Base-by-base conservation (phyloP, 2,113 vertebrate genomes). In the Phaethon lepturus region DNA sequence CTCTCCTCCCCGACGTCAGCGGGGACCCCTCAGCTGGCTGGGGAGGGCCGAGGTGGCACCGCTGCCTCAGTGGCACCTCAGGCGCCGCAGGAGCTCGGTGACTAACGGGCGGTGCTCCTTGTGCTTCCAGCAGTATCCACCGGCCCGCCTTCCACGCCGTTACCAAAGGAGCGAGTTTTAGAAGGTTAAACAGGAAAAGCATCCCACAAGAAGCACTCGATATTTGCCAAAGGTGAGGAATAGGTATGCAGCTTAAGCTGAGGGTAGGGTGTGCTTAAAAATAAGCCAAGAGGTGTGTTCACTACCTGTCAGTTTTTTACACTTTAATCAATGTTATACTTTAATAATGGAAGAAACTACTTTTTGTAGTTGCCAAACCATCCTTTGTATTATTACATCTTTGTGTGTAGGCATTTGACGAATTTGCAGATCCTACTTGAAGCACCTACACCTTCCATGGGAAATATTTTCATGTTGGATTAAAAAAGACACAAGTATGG, bases 141-240 rank as follows among this genome's bases (percentile, higher is more conserved):
- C 11, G 7, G 20, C 16, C 59, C 11, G 26, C n/a, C 42, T 33
- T 17, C 20, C 28, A 1, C 29, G 1, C 1, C 5, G 16, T 11
- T 7, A 44, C 31, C 20, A 8, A 5, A 31, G 3, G 7, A 26
- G 6, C 2, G 17, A 4, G 10, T 3, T 49, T 20, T 7, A 13
- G 44, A 24, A n/a, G 58, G 29, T 38, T 38, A 22, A 58, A 31
- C 4, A 3, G 19, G 24, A n/a, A 13, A 6, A 10, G 29, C 7
- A 1, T 1, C 2, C 13, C 11, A 13, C 12, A 11, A 26, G 35
- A 18, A 91, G 5, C 29, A 2, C 47, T 47, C 24, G 0, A 0
- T 10, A 1, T 5, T 62, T 58, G 7, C 45, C 42, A 35, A 85
- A 82, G 5, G 16, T 6, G 23, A 66, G 7, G 5, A 79, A 33